These are phyloP conservation scores for Copsychus sechellarum DNA, from an alignment of 2,113 vertebrate species.

Conservation along the genomic window DNA sequence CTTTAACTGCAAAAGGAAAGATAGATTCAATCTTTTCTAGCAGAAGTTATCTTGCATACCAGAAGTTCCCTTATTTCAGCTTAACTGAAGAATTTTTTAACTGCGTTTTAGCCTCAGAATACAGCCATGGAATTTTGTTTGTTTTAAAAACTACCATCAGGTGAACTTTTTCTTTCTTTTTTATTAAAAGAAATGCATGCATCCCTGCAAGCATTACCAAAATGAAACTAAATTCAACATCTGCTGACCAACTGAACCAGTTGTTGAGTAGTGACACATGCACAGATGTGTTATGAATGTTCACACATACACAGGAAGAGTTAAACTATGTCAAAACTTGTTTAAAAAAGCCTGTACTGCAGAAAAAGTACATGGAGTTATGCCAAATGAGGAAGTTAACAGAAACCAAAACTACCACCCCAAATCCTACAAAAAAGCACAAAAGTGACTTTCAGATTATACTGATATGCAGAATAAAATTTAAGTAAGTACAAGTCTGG, in stretches of 20 bases:
- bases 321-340: not conserved
- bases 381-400: not conserved
- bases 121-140: not conserved
- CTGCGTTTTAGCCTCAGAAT: not conserved
- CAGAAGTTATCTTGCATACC: not conserved
- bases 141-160: not conserved
- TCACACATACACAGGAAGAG: not conserved
- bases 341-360: not conserved
- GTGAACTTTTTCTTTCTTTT: not conserved
- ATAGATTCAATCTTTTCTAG: not conserved
- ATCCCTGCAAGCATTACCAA: not conserved
- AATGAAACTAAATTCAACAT: not conserved
- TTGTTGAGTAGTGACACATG: fast-evolving
- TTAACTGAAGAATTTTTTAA: not conserved
- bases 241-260: not conserved
- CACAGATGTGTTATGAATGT: not conserved
- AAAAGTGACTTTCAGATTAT: not conserved
- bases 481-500: not conserved
- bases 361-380: not conserved
- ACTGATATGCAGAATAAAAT: not conserved
- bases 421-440: not conserved
- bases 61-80: not conserved
- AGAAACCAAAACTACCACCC: not conserved
- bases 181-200: not conserved
- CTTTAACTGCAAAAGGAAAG: not conserved